Conservation (phyloP, 2,888 invertebrate species). For the Cyrtodaria siliqua region DNA sequence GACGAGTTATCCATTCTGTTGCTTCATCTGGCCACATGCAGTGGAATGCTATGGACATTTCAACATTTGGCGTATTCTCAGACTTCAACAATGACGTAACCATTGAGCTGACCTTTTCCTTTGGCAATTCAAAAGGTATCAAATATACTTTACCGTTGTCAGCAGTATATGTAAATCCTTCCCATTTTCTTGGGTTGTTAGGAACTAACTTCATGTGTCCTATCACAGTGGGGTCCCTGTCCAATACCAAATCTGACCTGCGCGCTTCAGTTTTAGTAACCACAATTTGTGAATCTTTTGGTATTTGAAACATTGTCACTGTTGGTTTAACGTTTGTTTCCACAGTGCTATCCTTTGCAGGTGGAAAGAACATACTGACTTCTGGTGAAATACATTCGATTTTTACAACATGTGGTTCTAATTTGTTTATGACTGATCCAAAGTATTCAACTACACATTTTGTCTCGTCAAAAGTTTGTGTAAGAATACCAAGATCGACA, state of each 20-base stretch:
- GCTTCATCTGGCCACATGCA: constrained; percentile 29
- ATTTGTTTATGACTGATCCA: neutral
- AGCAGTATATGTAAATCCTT: neutral
- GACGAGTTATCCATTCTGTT: constrained; percentile 22
- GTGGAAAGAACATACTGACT: constrained; percentile 4
- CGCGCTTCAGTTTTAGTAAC: neutral
- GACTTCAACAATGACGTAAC: no score
- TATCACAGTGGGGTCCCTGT: neutral
- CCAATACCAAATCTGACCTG: constrained; percentile 11
- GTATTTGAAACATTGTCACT: neutral
- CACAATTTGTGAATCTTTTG: constrained; percentile 18
- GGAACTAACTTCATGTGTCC: neutral
- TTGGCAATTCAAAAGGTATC: neutral
- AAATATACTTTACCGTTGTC: neutral
- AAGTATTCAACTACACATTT: neutral
- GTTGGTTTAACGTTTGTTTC: neutral
- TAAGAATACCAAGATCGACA: neutral
- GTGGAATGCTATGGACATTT: constrained; percentile 19
- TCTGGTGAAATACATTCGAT: neutral
- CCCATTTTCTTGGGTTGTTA: constrained; percentile 10
- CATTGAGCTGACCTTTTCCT: neutral
- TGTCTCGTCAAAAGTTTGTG: neutral
- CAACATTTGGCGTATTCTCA: no score
- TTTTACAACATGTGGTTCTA: constrained; percentile 5
- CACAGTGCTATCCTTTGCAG: no score